Evolutionary conservation across 64 coral and sea anemone species (phyloP).

Genomic region (Montipora foliosa): DNA sequence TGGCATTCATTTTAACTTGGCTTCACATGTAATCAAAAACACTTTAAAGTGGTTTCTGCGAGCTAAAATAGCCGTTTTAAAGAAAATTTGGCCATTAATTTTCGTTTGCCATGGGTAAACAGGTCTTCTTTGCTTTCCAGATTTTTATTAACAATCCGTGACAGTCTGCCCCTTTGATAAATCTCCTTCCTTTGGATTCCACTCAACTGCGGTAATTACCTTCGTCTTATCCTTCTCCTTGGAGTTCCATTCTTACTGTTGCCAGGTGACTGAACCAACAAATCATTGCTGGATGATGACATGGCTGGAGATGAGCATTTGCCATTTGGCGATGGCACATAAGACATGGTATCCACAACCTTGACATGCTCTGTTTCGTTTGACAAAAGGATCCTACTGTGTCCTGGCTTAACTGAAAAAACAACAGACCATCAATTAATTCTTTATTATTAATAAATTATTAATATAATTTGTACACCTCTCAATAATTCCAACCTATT

Average conservation of each 20-base stretch:
- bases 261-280: constrained; percentile 27
- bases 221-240: constrained; percentile 80
- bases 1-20: too few relatives aligned
- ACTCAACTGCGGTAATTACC: constrained; percentile 25
- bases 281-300: constrained; percentile 24
- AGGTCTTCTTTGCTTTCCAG: too few relatives aligned
- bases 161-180: too few relatives aligned
- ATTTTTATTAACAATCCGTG: too few relatives aligned
- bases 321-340: constrained; percentile 76
- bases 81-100: too few relatives aligned
- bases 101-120: too few relatives aligned
- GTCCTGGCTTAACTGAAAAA: constrained; percentile 71
- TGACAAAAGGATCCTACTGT: constrained; percentile 70
- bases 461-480: too few relatives aligned
- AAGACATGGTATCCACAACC: constrained; percentile 89
- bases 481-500: too few relatives aligned
- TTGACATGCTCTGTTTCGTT: constrained; percentile 89
- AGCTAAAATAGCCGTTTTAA: too few relatives aligned
- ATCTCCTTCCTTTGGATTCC: too few relatives aligned
- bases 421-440: not conserved
- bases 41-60: too few relatives aligned
- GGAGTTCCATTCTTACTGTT: not conserved
- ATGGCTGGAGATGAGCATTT: not conserved
- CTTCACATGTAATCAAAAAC: too few relatives aligned
- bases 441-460: not conserved